phyloP scores from a whole-genome alignment of 2,888 invertebrate species.

The Brenthis ino region DNA sequence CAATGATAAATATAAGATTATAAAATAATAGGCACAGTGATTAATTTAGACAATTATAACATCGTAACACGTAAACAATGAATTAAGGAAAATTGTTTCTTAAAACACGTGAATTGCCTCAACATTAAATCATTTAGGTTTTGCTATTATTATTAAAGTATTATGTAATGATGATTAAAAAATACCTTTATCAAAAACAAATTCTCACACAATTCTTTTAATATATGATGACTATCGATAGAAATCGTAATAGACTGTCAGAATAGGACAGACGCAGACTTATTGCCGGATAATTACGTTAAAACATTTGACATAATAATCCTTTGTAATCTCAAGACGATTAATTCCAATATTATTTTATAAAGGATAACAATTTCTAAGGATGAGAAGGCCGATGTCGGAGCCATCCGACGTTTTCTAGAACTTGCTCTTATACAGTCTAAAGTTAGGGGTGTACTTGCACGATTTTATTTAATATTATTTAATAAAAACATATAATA shows the following conservation, averaged over 20 bases:
- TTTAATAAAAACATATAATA: too few species aligned
- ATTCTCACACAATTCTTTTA: slow-evolving; percentile 8
- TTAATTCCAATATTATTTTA: slow-evolving; percentile 20
- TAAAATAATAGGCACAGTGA: slow-evolving; percentile 6
- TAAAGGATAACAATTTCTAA: slow-evolving; percentile 13
- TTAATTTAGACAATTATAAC: slow-evolving; percentile 1
- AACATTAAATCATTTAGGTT: not conserved
- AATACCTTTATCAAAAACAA: not conserved
- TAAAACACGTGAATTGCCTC: not conserved
- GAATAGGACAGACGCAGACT: slow-evolving; percentile 24
- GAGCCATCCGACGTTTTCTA: slow-evolving; percentile 49
- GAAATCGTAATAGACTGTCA: slow-evolving; percentile 29
- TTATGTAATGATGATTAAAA: not conserved
- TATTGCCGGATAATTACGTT: slow-evolving; percentile 29
- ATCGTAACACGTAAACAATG: slow-evolving; percentile 9
- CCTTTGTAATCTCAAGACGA: not conserved
- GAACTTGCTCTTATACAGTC: slow-evolving; percentile 50
- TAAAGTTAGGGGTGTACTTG: slow-evolving; percentile 39
- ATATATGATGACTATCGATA: slow-evolving; percentile 22
- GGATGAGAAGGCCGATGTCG: slow-evolving; percentile 22
- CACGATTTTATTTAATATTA: not conserved
- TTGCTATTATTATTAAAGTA: too few species aligned
- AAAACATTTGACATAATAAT: slow-evolving; percentile 21
- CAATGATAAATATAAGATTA: not conserved
- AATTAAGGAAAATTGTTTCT: slow-evolving; percentile 12